Evolutionary conservation across 92 coral and sea anemone species (phyloP).

Genomic region (Actinernus sp.): DNA sequence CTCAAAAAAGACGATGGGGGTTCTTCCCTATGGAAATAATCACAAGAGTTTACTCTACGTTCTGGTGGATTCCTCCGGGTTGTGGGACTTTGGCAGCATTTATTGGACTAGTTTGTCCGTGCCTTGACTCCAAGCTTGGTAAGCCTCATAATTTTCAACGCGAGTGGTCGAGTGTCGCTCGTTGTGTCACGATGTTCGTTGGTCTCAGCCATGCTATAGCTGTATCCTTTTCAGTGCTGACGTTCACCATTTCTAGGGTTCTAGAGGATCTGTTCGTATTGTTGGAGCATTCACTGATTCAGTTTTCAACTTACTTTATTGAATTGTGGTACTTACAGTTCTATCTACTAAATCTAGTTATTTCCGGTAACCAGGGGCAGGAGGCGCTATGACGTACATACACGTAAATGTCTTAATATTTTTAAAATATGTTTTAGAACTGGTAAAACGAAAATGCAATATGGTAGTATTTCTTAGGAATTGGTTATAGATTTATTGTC

Average conservation of each 20-base stretch:
- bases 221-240: conserved; percentile 97
- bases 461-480: too few relatives aligned
- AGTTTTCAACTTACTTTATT: neutral
- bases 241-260: too few relatives aligned
- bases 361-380: too few relatives aligned
- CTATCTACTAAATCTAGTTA: neutral
- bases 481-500: too few relatives aligned
- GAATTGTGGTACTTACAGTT: conserved; percentile 1
- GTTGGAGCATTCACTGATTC: neutral
- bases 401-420: too few relatives aligned
- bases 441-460: too few relatives aligned
- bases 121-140: conserved; percentile 93
- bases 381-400: too few relatives aligned
- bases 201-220: conserved; percentile 99
- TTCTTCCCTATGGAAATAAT: conserved; percentile 80
- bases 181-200: conserved; percentile 91
- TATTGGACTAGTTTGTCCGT: conserved; percentile 92
- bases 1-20: conserved; percentile 79
- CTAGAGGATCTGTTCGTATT: neutral
- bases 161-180: conserved; percentile 98
- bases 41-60: conserved; percentile 79
- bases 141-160: conserved; percentile 88
- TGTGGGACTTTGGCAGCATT: conserved; percentile 95
- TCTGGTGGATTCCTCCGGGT: conserved; percentile 98
- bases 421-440: too few relatives aligned